Conservation (phyloP, 1,140 invertebrate species). For the Pseudomyrmex sp. region DNA sequence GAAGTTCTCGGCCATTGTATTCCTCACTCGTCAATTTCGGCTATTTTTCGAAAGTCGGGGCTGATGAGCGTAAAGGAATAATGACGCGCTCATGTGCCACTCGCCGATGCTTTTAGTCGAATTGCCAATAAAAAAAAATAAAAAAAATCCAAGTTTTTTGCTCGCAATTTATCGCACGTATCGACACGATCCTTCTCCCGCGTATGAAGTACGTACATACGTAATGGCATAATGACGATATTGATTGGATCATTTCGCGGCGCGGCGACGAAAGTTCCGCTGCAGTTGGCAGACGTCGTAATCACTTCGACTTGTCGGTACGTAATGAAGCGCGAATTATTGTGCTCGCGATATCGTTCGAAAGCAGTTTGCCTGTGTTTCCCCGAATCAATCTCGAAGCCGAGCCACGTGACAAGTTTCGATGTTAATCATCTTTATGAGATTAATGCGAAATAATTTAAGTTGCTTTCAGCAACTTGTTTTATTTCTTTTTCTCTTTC, state of each 20-base stretch:
- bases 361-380: neutral
- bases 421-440: neutral
- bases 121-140: slow-evolving; percentile 4
- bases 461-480: too few relatives aligned
- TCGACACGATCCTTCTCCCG: neutral
- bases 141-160: slow-evolving; percentile 10
- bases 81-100: slow-evolving; percentile 5
- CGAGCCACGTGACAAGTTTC: neutral
- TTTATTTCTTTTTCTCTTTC: too few relatives aligned
- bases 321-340: slow-evolving; percentile 10
- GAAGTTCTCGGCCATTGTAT: slow-evolving; percentile 30
- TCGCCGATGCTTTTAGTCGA: slow-evolving; percentile 29
- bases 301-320: slow-evolving; percentile 19
- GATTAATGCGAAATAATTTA: too few relatives aligned
- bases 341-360: neutral
- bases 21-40: slow-evolving; percentile 18
- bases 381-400: neutral
- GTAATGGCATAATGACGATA: slow-evolving; percentile 23
- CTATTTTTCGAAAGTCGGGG: slow-evolving; percentile 42
- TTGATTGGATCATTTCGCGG: slow-evolving; percentile 50
- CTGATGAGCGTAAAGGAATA: slow-evolving; percentile 32
- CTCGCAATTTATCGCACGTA: neutral
- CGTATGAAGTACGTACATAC: neutral
- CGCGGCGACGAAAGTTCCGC: slow-evolving; percentile 12
- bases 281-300: slow-evolving; percentile 43